These are phyloP conservation scores for Leucophenga varia DNA, from an alignment of 1,140 invertebrate genomes.

Conservation along the genomic window DNA sequence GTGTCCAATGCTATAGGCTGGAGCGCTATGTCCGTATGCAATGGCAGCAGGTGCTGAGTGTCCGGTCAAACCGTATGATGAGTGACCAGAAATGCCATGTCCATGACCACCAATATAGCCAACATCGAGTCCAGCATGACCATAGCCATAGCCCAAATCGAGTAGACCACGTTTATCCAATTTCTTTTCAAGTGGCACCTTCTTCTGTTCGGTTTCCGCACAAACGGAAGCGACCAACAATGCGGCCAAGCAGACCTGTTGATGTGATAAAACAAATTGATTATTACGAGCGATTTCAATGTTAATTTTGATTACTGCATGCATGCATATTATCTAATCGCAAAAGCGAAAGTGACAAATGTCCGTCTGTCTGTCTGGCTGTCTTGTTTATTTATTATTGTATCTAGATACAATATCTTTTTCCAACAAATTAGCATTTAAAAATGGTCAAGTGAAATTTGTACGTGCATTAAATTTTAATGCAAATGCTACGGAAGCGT, in stretches of 20 bases:
- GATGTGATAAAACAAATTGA: not conserved
- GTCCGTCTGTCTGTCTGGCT: no score
- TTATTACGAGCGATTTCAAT: conserved; percentile 6
- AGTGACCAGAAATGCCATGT: conserved; percentile 61
- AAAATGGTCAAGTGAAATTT: conserved; percentile 50
- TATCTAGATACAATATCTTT: no score
- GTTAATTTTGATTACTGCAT: not conserved
- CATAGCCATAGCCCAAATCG: conserved; percentile 63
- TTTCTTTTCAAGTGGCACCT: conserved; percentile 62
- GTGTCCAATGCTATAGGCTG: conserved; percentile 29
- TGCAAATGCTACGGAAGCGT: no score
- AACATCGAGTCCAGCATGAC: conserved; percentile 62
- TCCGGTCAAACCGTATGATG: conserved; percentile 29
- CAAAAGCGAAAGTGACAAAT: conserved; percentile 39
- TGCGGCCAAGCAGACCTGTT: conserved; percentile 68
- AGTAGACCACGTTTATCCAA: conserved; percentile 65
- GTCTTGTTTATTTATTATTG: no score
- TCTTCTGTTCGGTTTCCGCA: conserved; percentile 60
- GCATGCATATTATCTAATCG: conserved; percentile 32
- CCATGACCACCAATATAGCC: conserved; percentile 67
- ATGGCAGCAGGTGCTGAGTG: conserved; percentile 13
- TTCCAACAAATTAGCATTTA: no score
- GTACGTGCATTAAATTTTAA: no score
- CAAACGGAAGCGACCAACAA: conserved; percentile 67
- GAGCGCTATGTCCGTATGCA: conserved; percentile 31